Percentiles rank a stretch among this genome's conserved stretches.
Conservation (phyloP, 2,888 invertebrate genomes). For the Ptilodon capucinus region DNA sequence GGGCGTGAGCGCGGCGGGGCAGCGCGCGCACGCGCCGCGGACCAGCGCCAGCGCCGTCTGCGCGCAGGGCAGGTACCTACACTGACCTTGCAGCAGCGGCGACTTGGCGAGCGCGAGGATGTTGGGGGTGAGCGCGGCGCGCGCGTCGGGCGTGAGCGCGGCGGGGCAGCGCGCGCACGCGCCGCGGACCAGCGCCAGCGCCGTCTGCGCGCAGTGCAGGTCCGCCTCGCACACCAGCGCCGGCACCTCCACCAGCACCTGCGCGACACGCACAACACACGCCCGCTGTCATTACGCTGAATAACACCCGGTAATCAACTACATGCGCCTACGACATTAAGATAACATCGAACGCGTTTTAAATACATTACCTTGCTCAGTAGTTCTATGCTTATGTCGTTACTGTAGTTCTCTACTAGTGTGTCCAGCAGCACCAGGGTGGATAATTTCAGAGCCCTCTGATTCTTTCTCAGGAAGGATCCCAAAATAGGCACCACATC, state of each 20-base stretch:
- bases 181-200: slow-evolving; percentile 91
- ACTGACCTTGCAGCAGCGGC: slow-evolving; percentile 91
- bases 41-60: not conserved
- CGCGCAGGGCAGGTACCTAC: not conserved
- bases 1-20: too few relatives aligned
- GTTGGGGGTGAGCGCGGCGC: slow-evolving; percentile 90
- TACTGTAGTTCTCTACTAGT: slow-evolving; percentile 93
- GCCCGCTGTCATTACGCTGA: not conserved
- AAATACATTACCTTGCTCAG: slow-evolving; percentile 87
- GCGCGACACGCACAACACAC: not conserved
- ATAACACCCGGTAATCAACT: not conserved
- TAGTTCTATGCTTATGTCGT: slow-evolving; percentile 86
- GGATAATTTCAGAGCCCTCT: slow-evolving; percentile 95
- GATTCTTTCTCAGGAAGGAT: slow-evolving; percentile 97
- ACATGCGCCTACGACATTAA: not conserved
- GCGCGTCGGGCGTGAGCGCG: slow-evolving; percentile 88
- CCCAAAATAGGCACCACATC: slow-evolving; percentile 96
- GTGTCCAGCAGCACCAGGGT: slow-evolving; percentile 95
- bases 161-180: slow-evolving; percentile 90
- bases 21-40: too few relatives aligned
- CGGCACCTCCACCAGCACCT: slow-evolving; percentile 94
- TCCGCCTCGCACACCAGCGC: slow-evolving; percentile 96
- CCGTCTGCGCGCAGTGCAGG: slow-evolving; percentile 97
- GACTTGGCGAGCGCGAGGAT: slow-evolving; percentile 94
- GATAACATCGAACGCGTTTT: slow-evolving; percentile 10